phyloP scores from a whole-genome alignment of 2,113 vertebrate species.

The Scortum barcoo region DNA sequence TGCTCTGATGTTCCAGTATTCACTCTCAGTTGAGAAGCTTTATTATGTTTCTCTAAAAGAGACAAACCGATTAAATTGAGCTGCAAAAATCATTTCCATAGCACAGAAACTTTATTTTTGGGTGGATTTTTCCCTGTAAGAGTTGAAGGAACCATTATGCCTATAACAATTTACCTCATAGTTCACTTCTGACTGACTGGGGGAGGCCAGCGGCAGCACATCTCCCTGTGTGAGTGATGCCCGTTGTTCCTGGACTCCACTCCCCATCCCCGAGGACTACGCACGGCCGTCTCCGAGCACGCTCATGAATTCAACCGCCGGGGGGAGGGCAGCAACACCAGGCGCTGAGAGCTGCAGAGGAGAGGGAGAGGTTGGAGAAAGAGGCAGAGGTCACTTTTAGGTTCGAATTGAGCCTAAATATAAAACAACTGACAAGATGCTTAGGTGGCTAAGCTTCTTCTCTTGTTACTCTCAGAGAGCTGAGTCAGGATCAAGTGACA shows the following conservation, averaged over 20 bases:
- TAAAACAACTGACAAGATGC: conserved; percentile 15
- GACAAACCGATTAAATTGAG: not conserved
- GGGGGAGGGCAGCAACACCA: conserved; percentile 5
- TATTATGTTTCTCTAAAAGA: not conserved
- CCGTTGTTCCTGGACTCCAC: conserved; percentile 88
- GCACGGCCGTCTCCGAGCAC: conserved; percentile 19
- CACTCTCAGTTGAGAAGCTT: too few species aligned
- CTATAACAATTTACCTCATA: not conserved
- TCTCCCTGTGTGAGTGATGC: conserved; percentile 84
- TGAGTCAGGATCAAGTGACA: conserved; percentile 5
- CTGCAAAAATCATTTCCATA: not conserved
- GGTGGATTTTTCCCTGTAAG: not conserved
- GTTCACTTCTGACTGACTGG: conserved; percentile 77
- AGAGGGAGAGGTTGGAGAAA: not conserved
- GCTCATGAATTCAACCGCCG: conserved; percentile 68
- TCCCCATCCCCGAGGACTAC: conserved; percentile 89
- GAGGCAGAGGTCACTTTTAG: conserved; percentile 8
- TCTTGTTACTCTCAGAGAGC: not conserved
- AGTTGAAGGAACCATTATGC: not conserved
- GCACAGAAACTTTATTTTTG: not conserved
- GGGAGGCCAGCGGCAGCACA: conserved; percentile 78
- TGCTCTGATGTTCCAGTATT: too few species aligned
- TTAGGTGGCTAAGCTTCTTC: not conserved
- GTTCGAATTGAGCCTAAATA: conserved; percentile 4
- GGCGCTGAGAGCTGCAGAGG: conserved; percentile 10